These are phyloP conservation scores for Heliconius ismenius DNA, from an alignment of 2,888 invertebrate genomes.

Conservation along the genomic window DNA sequence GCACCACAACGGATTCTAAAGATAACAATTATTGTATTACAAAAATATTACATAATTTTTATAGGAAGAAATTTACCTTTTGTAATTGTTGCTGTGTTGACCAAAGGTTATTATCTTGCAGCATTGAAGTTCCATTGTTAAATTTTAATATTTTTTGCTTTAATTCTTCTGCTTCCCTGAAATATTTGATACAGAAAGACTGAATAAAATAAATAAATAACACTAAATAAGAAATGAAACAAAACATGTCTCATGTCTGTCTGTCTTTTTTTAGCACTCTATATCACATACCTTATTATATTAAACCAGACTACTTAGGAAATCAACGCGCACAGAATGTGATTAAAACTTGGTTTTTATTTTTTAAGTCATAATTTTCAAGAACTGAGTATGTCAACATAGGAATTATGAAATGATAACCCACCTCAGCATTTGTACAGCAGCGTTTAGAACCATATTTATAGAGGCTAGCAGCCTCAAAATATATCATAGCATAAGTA, in stretches of 20 bases:
- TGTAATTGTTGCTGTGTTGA: slow-evolving; percentile 74
- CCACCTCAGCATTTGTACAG: slow-evolving; percentile 88
- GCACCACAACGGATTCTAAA: not conserved
- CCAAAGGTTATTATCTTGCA: slow-evolving; percentile 74
- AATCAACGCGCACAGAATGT: not conserved
- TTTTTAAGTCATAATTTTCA: not conserved
- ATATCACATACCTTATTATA: not conserved
- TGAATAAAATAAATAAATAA: not conserved
- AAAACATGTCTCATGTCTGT: not conserved
- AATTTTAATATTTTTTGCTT: slow-evolving; percentile 86
- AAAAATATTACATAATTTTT: slow-evolving; percentile 9
- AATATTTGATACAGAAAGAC: slow-evolving; percentile 1
- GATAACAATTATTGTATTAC: not conserved
- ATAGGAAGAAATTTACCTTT: slow-evolving; percentile 57
- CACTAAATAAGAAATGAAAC: not conserved
- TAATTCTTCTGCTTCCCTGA: slow-evolving; percentile 88
- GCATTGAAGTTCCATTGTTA: slow-evolving; percentile 80
- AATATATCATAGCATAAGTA: slow-evolving; percentile 77
- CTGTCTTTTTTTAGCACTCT: not conserved
- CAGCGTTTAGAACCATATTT: slow-evolving; percentile 88
- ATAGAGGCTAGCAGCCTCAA: slow-evolving; percentile 77
- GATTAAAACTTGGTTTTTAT: not conserved
- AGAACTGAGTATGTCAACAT: slow-evolving; percentile 1
- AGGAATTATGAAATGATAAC: slow-evolving; percentile 44
- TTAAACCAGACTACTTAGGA: not conserved